Percentiles rank a stretch among this genome's conserved stretches.
phyloP scores from a whole-genome alignment of 2,797 vertebrate genomes.

The Emydoidea blandingii region DNA sequence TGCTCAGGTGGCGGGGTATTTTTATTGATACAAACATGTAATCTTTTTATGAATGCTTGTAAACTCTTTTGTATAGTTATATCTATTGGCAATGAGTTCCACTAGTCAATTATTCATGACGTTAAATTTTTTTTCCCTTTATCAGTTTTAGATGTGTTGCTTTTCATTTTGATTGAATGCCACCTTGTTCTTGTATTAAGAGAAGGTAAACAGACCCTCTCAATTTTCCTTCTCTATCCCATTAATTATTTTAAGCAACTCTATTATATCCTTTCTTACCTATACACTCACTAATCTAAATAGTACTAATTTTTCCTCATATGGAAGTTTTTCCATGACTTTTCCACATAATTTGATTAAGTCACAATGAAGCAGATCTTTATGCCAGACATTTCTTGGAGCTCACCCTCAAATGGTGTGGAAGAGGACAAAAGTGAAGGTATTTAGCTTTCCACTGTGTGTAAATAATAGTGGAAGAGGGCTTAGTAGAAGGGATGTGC shows the following conservation, averaged over 20 bases:
- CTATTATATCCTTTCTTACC: slow-evolving; percentile 32
- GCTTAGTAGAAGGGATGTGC: slow-evolving; percentile 35
- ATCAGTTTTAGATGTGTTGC: neutral
- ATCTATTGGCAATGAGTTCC: neutral
- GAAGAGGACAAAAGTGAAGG: slow-evolving; percentile 52
- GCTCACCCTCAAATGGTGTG: slow-evolving; percentile 21
- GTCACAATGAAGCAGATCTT: slow-evolving; percentile 42
- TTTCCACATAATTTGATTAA: slow-evolving; percentile 42
- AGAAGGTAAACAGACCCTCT: neutral
- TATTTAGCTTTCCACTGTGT: slow-evolving; percentile 37
- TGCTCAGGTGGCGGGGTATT: neutral
- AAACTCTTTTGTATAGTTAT: neutral
- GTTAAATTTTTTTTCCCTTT: slow-evolving; percentile 9
- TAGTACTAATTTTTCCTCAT: slow-evolving; percentile 38
- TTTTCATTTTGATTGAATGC: slow-evolving; percentile 10
- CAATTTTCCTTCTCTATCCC: neutral
- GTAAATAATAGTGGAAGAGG: slow-evolving; percentile 53
- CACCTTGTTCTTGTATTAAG: neutral
- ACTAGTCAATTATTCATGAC: neutral
- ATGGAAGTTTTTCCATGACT: slow-evolving; percentile 41
- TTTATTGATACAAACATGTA: neutral
- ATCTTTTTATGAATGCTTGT: neutral
- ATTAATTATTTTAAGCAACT: neutral
- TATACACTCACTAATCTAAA: slow-evolving; percentile 40
- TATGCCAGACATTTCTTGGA: slow-evolving; percentile 25